Evolutionary conservation across 1,140 invertebrate genomes (phyloP).

Genomic region (Aphis gossypii): DNA sequence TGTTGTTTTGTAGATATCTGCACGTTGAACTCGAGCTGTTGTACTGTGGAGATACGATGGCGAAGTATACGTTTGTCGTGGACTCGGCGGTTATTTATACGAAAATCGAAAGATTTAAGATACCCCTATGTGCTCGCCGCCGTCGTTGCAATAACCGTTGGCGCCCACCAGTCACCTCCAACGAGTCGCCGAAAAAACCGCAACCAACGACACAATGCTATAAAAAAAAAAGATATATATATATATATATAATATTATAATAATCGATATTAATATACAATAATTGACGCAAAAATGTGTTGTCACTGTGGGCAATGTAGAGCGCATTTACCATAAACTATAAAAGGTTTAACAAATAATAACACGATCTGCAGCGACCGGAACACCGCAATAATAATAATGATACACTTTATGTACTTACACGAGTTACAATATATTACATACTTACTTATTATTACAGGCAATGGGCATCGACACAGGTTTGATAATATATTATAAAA

Average conservation of each 20-base stretch:
- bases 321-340: background rate
- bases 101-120: background rate
- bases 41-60: background rate
- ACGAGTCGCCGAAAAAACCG: background rate
- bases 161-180: too few species aligned
- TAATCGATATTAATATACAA: background rate
- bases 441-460: background rate
- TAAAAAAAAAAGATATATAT: background rate
- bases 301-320: background rate
- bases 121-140: background rate
- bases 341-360: background rate
- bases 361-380: background rate
- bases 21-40: background rate
- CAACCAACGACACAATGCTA: background rate
- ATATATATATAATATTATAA: background rate
- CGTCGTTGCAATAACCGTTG: background rate
- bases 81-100: background rate
- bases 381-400: slow-evolving; percentile 14
- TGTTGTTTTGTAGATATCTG: background rate
- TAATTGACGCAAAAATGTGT: background rate
- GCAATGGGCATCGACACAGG: background rate
- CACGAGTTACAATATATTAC: background rate
- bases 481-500: background rate
- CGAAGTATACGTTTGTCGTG: background rate
- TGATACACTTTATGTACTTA: background rate